These are phyloP conservation scores for Siniperca undulata DNA, from an alignment of 2,797 vertebrate species.

Conservation along the genomic window DNA sequence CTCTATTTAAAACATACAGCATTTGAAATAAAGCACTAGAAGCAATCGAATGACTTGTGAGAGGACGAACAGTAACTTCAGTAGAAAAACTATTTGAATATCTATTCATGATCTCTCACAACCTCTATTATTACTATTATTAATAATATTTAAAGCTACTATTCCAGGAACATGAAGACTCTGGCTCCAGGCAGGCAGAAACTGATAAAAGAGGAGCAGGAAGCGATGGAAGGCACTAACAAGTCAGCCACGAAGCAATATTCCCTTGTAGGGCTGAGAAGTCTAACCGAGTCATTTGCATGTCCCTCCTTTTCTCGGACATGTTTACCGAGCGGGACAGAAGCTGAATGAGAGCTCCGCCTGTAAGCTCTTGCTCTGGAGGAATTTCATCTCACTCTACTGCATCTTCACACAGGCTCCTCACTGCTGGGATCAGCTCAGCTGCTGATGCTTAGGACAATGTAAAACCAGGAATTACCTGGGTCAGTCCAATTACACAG, in stretches of 20 bases:
- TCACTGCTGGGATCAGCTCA: neutral
- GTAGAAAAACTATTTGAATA: neutral
- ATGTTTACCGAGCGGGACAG: conserved; percentile 36
- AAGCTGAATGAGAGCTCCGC: conserved; percentile 23
- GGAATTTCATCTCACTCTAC: neutral
- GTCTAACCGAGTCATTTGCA: conserved; percentile 57
- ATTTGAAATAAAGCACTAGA: neutral
- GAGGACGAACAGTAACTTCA: neutral
- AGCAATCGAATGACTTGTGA: neutral
- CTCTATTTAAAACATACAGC: neutral
- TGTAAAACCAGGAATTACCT: conserved; percentile 1
- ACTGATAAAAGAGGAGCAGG: conserved; percentile 53
- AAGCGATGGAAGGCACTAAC: conserved; percentile 31
- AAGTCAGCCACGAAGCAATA: conserved; percentile 19
- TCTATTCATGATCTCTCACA: neutral
- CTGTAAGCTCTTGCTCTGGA: neutral
- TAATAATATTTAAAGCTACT: neutral
- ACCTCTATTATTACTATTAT: too few species aligned
- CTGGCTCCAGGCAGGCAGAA: neutral
- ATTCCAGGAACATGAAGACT: neutral
- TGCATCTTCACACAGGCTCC: neutral
- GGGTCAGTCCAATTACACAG: neutral
- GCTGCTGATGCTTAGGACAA: neutral
- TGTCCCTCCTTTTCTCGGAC: conserved; percentile 45
- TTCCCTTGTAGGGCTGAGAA: conserved; percentile 48